These are phyloP conservation scores for Erinaceus europaeus DNA, from an alignment of 2,113 vertebrate species.

Conservation along the genomic window DNA sequence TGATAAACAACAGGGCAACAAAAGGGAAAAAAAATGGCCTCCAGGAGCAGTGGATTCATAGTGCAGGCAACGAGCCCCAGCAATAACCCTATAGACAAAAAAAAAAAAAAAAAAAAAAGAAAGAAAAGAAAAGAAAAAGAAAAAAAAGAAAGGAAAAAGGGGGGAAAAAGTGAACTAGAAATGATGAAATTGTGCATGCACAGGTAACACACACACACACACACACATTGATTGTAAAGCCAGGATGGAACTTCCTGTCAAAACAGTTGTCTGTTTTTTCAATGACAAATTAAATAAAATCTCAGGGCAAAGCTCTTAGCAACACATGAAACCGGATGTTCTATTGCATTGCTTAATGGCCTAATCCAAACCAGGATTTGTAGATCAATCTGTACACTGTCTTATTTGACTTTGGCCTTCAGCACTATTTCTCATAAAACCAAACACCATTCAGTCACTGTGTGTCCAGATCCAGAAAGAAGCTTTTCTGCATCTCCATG, in stretches of 20 bases:
- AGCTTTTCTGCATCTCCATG: constrained; percentile 9
- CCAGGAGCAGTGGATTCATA: too few relatives aligned
- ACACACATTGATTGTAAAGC: constrained; percentile 29
- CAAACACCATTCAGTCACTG: not conserved
- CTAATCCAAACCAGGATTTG: not conserved
- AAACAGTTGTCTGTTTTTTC: not conserved
- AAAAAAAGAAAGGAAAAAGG: not conserved
- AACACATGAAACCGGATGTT: not conserved
- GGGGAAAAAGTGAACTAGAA: too few relatives aligned
- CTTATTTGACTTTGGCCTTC: not conserved
- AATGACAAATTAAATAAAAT: constrained; percentile 11
- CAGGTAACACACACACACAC: too few relatives aligned
- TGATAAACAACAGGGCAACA: too few relatives aligned
- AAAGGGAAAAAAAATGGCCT: too few relatives aligned
- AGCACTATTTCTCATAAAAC: constrained; percentile 20
- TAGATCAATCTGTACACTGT: not conserved
- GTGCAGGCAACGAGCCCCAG: too few relatives aligned
- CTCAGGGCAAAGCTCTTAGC: not conserved
- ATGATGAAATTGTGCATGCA: too few relatives aligned
- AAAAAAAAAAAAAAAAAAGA: too few relatives aligned
- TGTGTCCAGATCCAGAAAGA: not conserved
- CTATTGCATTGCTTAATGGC: not conserved
- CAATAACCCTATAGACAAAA: too few relatives aligned
- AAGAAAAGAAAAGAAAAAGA: too few relatives aligned
- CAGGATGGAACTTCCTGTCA: not conserved